These are phyloP conservation scores for Whitmania pigra DNA, from an alignment of 1,140 invertebrate genomes.

Conservation along the genomic window DNA sequence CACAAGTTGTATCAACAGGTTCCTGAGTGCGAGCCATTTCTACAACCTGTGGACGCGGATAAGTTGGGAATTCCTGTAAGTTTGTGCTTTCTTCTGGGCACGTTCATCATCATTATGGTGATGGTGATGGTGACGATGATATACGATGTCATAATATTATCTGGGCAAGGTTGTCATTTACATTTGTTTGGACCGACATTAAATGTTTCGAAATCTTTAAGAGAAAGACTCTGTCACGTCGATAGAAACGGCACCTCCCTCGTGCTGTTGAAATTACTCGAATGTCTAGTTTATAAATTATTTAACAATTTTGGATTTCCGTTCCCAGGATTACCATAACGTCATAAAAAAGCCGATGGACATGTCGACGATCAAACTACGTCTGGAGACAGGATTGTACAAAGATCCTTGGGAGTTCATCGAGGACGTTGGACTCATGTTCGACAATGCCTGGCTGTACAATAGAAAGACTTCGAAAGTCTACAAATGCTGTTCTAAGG, in stretches of 20 bases:
- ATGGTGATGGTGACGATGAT: not conserved
- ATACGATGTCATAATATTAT: not conserved
- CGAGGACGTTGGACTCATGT: constrained; percentile 99
- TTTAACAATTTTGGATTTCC: not conserved
- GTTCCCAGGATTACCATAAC: constrained; percentile 76
- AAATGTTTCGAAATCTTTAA: not conserved
- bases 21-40: constrained; percentile 78
- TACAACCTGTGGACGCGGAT: constrained; percentile 86
- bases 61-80: constrained; percentile 47
- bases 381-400: constrained; percentile 83
- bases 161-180: not conserved
- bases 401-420: constrained; percentile 97
- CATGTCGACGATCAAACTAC: constrained; percentile 82
- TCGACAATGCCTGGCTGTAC: constrained; percentile 99
- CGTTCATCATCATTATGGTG: not conserved
- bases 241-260: not conserved
- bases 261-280: not conserved
- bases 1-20: constrained; percentile 86
- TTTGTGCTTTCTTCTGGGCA: constrained; percentile 12
- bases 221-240: not conserved
- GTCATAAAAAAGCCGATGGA: constrained; percentile 98
- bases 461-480: constrained; percentile 95
- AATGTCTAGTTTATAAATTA: not conserved
- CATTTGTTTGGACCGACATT: not conserved
- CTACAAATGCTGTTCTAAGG: constrained; percentile 52